Base-by-base conservation (phyloP, 2,888 invertebrate species). In the Eupithecia abbreviata region DNA sequence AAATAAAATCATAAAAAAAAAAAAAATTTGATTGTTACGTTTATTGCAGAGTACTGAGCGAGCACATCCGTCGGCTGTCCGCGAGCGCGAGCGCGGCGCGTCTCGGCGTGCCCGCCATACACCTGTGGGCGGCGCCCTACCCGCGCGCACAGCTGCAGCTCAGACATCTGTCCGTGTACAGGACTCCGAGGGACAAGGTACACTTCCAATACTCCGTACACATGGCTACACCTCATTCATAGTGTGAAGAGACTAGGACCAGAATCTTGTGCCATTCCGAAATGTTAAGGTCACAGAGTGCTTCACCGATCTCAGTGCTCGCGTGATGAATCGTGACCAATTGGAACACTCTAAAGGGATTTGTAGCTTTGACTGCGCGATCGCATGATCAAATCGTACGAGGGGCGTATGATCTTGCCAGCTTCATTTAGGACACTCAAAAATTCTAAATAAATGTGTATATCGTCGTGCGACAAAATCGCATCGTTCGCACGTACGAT, bases 81-180 rank as follows among this genome's bases (percentile, higher is more conserved):
- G 74, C 76, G 97, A 98, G 89, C 93, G 72, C 72, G 49, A 45
- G 76, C 73, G 97, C 98, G 89, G 93, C 98, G 77, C 98, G 98
- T 84, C 97, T 97, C 55, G 97, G 97, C 92, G 96, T 97, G 83
- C 97, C 97, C 88, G 75, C 90, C 71, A 82, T 91, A 1, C 93
- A 94, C 84, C 96, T 98, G 87, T 97, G 97, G 87, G 99, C 99
- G 87, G 98, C 98, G 87, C 99, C 99, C 18, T 99, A 98, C 99
- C 97, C 98, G 51, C 98, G 98, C 86, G 99, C 99, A 66, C 99
- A 99, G 93, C 96, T 97, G 72, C 98, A 98, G 87, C 96, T 99
- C 75, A 96, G 97, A 62, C 97, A 98, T 82, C 97, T 99, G 89
- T 97, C 98, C 80, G 98, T 98, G 9, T 99, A 98, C 93, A 97